These are phyloP conservation scores for Linnaemya vulpina DNA, from an alignment of 2,888 invertebrate species.

Conservation along the genomic window DNA sequence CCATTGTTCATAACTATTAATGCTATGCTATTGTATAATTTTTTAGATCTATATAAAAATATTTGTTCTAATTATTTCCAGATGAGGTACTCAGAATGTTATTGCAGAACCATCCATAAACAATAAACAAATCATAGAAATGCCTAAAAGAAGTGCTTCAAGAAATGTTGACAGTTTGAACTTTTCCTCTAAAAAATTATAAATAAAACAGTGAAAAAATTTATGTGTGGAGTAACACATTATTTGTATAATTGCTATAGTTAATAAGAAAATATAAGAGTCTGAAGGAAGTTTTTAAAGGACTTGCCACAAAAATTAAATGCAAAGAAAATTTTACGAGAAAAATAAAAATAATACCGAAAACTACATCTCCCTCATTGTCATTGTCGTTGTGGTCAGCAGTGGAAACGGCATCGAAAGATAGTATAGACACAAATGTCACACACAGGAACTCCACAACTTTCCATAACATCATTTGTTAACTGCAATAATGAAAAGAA, in stretches of 20 bases:
- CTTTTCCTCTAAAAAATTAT: conserved; percentile 23
- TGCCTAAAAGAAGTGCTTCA: neutral
- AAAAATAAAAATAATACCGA: conserved; percentile 51
- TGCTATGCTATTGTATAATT: too few species aligned
- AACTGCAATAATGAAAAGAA: conserved; percentile 33
- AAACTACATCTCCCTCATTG: conserved; percentile 5
- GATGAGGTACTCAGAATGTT: too few species aligned
- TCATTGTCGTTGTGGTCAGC: conserved; percentile 11
- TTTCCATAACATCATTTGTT: conserved; percentile 48
- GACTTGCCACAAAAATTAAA: conserved; percentile 54
- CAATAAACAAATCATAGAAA: conserved; percentile 5
- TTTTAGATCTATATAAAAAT: too few species aligned
- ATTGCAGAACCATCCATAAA: too few species aligned
- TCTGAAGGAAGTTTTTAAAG: conserved; percentile 26
- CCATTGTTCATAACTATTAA: too few species aligned
- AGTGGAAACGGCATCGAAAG: conserved; percentile 10
- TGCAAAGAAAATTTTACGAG: conserved; percentile 58
- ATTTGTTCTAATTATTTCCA: too few species aligned
- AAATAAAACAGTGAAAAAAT: too few species aligned
- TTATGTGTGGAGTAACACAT: conserved; percentile 16
- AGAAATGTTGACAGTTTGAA: neutral
- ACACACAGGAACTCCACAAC: conserved; percentile 44
- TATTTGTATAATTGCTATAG: conserved; percentile 41
- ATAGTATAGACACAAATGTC: conserved; percentile 61
- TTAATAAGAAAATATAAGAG: conserved; percentile 50